A percentile compares a stretch with the other conserved stretches of the same genome.
Evolutionary conservation across 2,113 vertebrate species (phyloP).

Genomic region (Ploceus nigricollis): DNA sequence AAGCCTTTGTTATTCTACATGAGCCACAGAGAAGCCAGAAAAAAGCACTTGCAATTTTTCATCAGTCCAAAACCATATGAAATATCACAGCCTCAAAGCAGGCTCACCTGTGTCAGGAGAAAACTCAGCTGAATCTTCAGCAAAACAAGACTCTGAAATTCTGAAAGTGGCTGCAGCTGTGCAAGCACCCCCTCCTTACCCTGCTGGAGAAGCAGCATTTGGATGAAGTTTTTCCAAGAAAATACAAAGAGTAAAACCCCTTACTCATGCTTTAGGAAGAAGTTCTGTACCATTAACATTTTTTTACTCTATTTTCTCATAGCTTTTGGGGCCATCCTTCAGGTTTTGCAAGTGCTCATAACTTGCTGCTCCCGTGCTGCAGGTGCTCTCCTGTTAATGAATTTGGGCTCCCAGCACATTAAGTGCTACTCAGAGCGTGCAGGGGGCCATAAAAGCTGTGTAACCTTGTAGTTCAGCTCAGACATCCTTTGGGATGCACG

Average conservation of each 20-base stretch:
- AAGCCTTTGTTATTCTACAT: neutral
- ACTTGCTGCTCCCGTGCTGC: neutral
- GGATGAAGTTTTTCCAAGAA: neutral
- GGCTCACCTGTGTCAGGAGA: neutral
- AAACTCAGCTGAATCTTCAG: neutral
- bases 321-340: neutral
- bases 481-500: neutral
- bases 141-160: neutral
- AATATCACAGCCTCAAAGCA: neutral
- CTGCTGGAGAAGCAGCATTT: neutral
- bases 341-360: no score
- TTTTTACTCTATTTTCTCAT: neutral
- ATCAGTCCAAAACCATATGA: neutral
- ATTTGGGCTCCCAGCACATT: neutral
- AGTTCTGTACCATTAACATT: neutral
- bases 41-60: neutral
- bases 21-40: neutral
- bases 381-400: neutral
- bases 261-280: neutral
- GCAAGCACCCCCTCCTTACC: neutral
- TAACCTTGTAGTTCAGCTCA: rapidly evolving
- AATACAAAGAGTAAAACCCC: neutral
- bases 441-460: neutral
- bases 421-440: neutral
- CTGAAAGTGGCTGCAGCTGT: neutral